phyloP scores from a whole-genome alignment of 2,113 vertebrate species.

The Forbesichthys agassizii region DNA sequence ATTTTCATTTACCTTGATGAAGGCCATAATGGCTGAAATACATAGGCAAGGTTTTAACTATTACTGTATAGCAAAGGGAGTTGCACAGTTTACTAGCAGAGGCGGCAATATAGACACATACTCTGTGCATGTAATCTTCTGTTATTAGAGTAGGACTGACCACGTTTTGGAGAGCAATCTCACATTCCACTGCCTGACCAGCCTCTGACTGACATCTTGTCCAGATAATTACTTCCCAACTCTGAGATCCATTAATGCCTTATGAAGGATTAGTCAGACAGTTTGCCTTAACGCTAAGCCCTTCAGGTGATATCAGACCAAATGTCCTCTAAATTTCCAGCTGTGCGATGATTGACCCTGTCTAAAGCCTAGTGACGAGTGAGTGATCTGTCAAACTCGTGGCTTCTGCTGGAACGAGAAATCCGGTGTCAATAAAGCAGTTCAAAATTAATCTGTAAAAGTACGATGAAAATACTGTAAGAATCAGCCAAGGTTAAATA shows the following conservation, averaged over 20 bases:
- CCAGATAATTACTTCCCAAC: constrained; percentile 49
- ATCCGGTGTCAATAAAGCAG: not conserved
- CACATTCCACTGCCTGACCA: constrained; percentile 32
- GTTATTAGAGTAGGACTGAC: not conserved
- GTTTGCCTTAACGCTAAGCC: constrained; percentile 40
- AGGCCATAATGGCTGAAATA: too few relatives aligned
- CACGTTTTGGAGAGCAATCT: not conserved
- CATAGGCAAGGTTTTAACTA: too few relatives aligned
- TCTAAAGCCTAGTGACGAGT: constrained; percentile 19
- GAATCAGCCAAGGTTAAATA: too few relatives aligned
- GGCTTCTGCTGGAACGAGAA: not conserved
- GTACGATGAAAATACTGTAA: not conserved
- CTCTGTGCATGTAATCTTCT: too few relatives aligned
- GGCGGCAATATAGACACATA: too few relatives aligned
- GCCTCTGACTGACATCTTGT: constrained; percentile 42
- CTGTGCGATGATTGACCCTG: constrained; percentile 23
- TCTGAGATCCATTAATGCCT: constrained; percentile 38
- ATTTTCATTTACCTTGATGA: too few relatives aligned
- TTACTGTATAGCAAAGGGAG: too few relatives aligned
- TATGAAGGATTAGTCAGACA: constrained; percentile 49
- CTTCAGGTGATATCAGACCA: constrained; percentile 53
- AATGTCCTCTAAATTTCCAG: constrained; percentile 35
- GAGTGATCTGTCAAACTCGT: constrained; percentile 19
- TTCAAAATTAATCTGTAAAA: not conserved
- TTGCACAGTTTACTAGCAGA: too few relatives aligned